Evolutionary conservation across 2,888 invertebrate genomes (phyloP).

Genomic region (Brassicogethes aeneus): DNA sequence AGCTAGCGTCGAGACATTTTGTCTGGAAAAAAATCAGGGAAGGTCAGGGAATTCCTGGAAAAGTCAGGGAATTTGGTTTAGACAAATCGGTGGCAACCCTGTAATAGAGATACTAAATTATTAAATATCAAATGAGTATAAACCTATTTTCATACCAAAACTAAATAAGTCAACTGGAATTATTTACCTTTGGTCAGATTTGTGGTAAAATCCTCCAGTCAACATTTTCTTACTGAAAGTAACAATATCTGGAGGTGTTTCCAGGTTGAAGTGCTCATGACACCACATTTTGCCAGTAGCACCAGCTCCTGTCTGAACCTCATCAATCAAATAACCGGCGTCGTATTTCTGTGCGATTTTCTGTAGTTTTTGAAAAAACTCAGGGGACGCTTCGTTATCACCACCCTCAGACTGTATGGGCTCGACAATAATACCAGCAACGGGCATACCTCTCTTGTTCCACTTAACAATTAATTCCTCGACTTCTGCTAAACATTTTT

Average conservation of each 20-base stretch:
- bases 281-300: constrained; percentile 99
- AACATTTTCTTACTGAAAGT: constrained; percentile 99
- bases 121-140: too few species aligned
- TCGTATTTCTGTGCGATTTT: constrained; percentile 69
- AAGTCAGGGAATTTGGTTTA: too few species aligned
- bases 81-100: too few species aligned
- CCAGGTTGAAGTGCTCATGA: constrained; percentile 85
- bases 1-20: too few species aligned
- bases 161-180: not conserved
- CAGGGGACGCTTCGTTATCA: constrained; percentile 85
- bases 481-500: constrained; percentile 57
- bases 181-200: constrained; percentile 59
- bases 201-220: constrained; percentile 88
- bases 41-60: too few species aligned
- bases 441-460: constrained; percentile 61
- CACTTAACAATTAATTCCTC: constrained; percentile 66
- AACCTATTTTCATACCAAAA: not conserved
- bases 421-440: constrained; percentile 89
- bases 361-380: constrained; percentile 83
- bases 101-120: too few species aligned
- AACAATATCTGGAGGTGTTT: constrained; percentile 82
- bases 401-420: constrained; percentile 98
- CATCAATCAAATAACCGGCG: constrained; percentile 81
- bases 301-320: constrained; percentile 97
- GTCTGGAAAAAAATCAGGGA: too few species aligned